phyloP scores from a whole-genome alignment of 2,113 vertebrate genomes.

The Desmodus rotundus region DNA sequence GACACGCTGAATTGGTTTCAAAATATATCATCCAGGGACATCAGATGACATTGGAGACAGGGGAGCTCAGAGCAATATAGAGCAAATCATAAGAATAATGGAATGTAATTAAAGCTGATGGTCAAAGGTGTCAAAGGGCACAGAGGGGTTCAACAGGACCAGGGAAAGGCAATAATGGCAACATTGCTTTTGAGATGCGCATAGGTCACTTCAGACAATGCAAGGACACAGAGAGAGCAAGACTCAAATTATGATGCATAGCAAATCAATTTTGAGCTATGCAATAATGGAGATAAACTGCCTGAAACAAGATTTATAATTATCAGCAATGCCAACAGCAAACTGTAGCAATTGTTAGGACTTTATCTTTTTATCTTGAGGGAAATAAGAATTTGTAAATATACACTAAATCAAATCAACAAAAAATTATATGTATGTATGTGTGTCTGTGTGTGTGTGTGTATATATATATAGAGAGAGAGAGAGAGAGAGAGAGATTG shows the following conservation, averaged over 20 bases:
- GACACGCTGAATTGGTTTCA: conserved; percentile 45
- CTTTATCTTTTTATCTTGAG: not conserved
- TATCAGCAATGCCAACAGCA: not conserved
- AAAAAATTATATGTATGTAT: not conserved
- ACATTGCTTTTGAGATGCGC: fast-evolving
- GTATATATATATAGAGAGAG: not conserved
- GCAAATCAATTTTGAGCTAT: conserved; percentile 23
- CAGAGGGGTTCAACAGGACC: conserved; percentile 12
- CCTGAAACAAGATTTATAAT: not conserved
- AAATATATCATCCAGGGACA: conserved; percentile 47
- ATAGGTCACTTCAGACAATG: not conserved
- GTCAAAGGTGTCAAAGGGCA: conserved; percentile 60
- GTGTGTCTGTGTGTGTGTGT: too few relatives aligned
- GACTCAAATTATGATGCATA: not conserved
- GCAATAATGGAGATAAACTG: conserved; percentile 27
- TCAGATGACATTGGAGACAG: conserved; percentile 64
- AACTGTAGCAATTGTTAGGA: not conserved
- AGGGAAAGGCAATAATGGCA: conserved; percentile 47
- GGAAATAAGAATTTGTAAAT: not conserved
- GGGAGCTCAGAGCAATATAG: conserved; percentile 61
- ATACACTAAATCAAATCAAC: not conserved
- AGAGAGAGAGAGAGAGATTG: not conserved
- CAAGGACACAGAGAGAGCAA: conserved; percentile 17
- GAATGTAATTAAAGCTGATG: conserved; percentile 39
- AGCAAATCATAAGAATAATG: conserved; percentile 65